A percentile compares a stretch with the other conserved stretches of the same genome.
Conservation (phyloP, 30 jellyfish, hydroid and myxozoan species). For the Mastigias papua region DNA sequence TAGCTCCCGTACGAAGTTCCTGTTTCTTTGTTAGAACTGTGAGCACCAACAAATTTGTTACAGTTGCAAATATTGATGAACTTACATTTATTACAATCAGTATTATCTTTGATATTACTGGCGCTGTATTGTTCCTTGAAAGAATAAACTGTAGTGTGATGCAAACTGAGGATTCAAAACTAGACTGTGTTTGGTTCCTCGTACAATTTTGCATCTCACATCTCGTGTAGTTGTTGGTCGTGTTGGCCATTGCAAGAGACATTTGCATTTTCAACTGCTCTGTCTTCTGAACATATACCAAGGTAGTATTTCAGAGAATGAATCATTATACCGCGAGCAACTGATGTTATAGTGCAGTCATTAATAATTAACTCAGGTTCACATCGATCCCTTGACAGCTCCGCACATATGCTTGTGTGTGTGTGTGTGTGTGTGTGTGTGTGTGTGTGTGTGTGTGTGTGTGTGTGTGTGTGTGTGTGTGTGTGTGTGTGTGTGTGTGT, state of each 20-base stretch:
- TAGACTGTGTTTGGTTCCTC: not conserved
- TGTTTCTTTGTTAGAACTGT: slow-evolving; percentile 3
- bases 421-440: no score
- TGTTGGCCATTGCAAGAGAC: not conserved
- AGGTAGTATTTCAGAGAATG: not conserved
- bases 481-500: no score
- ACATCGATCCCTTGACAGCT: no score
- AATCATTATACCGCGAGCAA: not conserved
- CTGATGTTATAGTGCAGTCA: not conserved
- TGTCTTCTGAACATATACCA: not conserved
- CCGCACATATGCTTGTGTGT: no score
- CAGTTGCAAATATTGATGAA: slow-evolving; percentile 14
- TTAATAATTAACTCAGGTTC: no score
- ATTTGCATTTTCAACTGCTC: not conserved
- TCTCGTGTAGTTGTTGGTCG: not conserved
- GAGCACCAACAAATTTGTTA: slow-evolving; percentile 21
- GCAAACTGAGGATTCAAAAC: not conserved
- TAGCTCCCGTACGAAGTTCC: slow-evolving; percentile 41
- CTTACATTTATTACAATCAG: not conserved
- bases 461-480: no score
- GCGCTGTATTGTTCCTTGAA: not conserved
- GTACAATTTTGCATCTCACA: not conserved
- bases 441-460: no score
- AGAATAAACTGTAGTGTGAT: not conserved
- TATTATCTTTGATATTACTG: not conserved